Evolutionary conservation across 1,140 invertebrate genomes (phyloP).

Genomic region (Caenorhabditis tropicalis): DNA sequence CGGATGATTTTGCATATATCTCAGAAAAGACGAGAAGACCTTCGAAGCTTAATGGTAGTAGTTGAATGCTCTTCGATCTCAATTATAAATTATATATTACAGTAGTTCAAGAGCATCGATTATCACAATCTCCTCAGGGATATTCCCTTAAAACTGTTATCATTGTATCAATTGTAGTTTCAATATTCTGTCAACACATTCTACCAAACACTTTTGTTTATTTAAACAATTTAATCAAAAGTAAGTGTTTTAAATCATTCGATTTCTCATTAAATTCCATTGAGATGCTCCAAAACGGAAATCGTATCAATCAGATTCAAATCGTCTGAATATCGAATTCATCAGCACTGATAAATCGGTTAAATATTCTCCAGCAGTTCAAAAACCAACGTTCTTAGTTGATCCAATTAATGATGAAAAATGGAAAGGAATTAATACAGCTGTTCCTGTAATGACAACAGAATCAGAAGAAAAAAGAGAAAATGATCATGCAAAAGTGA

Average conservation of each 20-base stretch:
- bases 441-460: background rate
- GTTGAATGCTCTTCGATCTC: too few relatives aligned
- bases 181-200: constrained; percentile 7
- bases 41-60: background rate
- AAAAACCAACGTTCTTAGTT: constrained; percentile 13
- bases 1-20: background rate
- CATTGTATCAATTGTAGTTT: background rate
- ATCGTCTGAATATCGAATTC: constrained; percentile 6
- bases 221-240: background rate
- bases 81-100: background rate
- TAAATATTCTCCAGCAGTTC: constrained; percentile 1
- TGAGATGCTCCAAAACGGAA: constrained; percentile 2
- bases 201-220: background rate
- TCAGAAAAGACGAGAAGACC: background rate
- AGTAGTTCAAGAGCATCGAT: background rate
- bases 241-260: background rate
- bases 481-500: constrained; percentile 15
- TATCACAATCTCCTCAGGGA: background rate
- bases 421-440: constrained; percentile 29
- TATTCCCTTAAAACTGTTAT: background rate
- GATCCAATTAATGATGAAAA: constrained; percentile 31
- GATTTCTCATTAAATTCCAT: background rate
- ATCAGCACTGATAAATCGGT: background rate
- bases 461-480: constrained; percentile 13
- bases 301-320: background rate